Percentiles rank a stretch among this genome's conserved stretches.
Evolutionary conservation across 2,797 vertebrate genomes (phyloP).

Genomic region (Anableps anableps): DNA sequence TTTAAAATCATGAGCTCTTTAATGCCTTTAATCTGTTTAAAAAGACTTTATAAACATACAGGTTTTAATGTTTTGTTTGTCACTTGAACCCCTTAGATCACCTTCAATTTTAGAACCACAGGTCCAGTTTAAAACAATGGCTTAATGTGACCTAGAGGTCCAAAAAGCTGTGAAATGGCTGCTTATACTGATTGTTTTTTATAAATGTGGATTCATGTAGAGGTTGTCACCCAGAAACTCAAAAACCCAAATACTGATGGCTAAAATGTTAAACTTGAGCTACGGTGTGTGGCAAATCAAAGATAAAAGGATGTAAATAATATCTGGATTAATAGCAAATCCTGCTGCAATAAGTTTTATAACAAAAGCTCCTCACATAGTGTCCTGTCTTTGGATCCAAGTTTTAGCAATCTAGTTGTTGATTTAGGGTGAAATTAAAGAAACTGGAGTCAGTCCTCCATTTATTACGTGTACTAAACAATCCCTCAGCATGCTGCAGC

Average conservation of each 20-base stretch:
- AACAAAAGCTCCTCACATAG: too few species aligned
- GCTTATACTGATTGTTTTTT: too few species aligned
- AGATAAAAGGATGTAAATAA: too few species aligned
- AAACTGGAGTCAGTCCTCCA: background rate
- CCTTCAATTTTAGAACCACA: too few species aligned
- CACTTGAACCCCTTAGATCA: background rate
- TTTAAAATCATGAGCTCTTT: background rate
- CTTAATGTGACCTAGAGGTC: background rate
- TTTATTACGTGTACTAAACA: background rate
- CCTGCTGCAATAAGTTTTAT: too few species aligned
- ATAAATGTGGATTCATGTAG: too few species aligned
- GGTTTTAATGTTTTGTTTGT: background rate
- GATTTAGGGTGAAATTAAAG: background rate
- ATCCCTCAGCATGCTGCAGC: background rate
- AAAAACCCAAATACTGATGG: too few species aligned
- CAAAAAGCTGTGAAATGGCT: background rate
- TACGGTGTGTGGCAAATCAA: too few species aligned
- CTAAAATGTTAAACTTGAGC: too few species aligned
- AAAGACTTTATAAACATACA: background rate
- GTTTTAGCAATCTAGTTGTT: background rate
- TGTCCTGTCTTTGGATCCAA: background rate
- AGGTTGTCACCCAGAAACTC: too few species aligned
- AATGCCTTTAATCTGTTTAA: background rate
- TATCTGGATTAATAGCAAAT: too few species aligned
- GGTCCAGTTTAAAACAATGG: too few species aligned